phyloP scores from a whole-genome alignment of 2,113 vertebrate species.

The Morone saxatilis region DNA sequence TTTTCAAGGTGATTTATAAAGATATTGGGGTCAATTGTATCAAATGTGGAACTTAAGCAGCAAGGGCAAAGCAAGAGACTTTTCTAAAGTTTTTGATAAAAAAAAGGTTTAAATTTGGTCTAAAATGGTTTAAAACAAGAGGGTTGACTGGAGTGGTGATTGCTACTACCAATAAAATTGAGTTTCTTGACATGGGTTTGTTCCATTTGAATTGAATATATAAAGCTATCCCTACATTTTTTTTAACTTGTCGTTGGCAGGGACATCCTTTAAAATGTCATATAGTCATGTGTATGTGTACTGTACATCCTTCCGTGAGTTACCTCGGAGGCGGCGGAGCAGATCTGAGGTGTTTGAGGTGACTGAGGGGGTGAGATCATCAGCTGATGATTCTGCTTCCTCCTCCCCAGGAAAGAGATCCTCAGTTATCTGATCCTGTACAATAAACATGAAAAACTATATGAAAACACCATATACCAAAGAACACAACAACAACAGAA shows the following conservation, averaged over 20 bases:
- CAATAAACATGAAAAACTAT: neutral
- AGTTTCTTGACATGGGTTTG: no score
- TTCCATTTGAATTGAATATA: neutral
- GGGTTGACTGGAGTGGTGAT: no score
- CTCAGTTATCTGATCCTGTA: constrained; percentile 90
- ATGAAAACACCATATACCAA: neutral
- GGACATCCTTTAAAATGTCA: neutral
- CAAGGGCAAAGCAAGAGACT: neutral
- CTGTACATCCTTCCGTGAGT: neutral
- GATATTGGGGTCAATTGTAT: no score
- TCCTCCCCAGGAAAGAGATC: constrained; percentile 91
- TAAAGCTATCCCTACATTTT: neutral
- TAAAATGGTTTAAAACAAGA: neutral
- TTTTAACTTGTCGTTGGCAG: neutral
- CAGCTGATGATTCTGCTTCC: constrained; percentile 90
- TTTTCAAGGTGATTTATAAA: no score
- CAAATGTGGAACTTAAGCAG: no score
- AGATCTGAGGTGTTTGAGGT: constrained; percentile 90
- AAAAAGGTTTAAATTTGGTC: no score
- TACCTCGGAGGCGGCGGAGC: constrained; percentile 83
- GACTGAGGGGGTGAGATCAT: constrained; percentile 90
- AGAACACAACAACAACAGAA: neutral
- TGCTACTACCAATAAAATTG: no score
- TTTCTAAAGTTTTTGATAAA: no score
- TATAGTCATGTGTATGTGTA: neutral